phyloP scores from a whole-genome alignment of 2,113 vertebrate genomes.

The Plectropomus leopardus region DNA sequence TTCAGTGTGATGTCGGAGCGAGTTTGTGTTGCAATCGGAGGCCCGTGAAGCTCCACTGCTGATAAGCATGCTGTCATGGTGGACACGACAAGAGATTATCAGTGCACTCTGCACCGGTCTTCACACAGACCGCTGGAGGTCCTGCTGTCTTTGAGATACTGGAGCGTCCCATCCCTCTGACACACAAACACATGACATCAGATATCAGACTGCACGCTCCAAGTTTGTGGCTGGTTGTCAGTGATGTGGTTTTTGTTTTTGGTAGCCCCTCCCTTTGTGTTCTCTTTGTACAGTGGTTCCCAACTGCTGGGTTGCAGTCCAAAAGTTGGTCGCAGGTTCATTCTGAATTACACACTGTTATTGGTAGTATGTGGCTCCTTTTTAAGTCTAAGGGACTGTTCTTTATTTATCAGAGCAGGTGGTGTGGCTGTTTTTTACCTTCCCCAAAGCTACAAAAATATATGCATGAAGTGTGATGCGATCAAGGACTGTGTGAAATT shows the following conservation, averaged over 20 bases:
- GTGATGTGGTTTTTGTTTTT: neutral
- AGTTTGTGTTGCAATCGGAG: constrained; percentile 30
- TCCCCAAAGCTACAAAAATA: too few species aligned
- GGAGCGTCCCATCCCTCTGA: constrained; percentile 11
- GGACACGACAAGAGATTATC: constrained; percentile 74
- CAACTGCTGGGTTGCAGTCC: too few species aligned
- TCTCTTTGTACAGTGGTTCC: too few species aligned
- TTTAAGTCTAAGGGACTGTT: too few species aligned
- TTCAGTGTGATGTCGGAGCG: constrained; percentile 38
- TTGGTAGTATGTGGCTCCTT: too few species aligned
- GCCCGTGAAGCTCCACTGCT: constrained; percentile 42
- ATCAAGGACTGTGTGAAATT: too few species aligned
- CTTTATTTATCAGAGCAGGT: too few species aligned
- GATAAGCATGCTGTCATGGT: constrained; percentile 70
- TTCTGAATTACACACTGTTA: too few species aligned
- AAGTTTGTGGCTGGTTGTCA: constrained; percentile 11
- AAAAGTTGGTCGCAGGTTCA: too few species aligned
- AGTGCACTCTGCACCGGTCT: constrained; percentile 36
- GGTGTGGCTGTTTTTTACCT: too few species aligned
- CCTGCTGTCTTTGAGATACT: constrained; percentile 72
- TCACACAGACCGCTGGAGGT: constrained; percentile 37
- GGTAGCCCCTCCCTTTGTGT: neutral
- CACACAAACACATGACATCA: constrained; percentile 39
- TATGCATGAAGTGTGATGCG: too few species aligned
- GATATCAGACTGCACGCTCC: neutral